Evolutionary conservation across 2,888 invertebrate species (phyloP), one percentile per base, ranked within the genome.

Genomic region (Meghimatium bilineatum): DNA sequence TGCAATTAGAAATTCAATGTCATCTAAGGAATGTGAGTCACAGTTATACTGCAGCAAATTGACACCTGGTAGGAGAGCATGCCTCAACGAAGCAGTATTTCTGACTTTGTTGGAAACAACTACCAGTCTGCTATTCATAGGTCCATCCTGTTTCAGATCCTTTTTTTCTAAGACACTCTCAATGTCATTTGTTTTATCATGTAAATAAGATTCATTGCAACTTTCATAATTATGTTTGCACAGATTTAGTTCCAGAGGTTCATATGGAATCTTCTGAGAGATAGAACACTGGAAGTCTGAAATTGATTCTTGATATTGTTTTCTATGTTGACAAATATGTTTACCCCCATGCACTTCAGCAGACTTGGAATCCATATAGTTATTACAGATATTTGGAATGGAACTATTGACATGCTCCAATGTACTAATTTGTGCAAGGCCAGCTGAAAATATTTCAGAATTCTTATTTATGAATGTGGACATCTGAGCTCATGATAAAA

Each of bases 81-180:
- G 88, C 63, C 91, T 86, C 32, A 94, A 88, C 5, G 91, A 89
- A 0, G 90, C 85, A 17, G 90, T 90, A 86, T 93, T 92, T 56
- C 93, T 89, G 23, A 93, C 92, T 87, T 93, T 92, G 79, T 91
- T 93, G 23, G 94, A 94, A 26, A 93, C 91, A n/a, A 94, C 85
- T 56, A 94, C 88, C 29, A 94, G 90, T 32, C 94, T 88, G 44
- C 36, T 74, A 34, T 32, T 63, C 34, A 63, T 36, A 63, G 14
- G 23, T 34, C 74, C 63, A 56, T 63, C 74, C 38, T 60, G 17
- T 32, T 72, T 74, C 17, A 32, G 20, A 20, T 12, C 1, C 23
- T 56, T 56, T 52, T 44, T 23, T 38, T 34, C 44, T 38, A 38
- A 72, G 26, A n/a, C 34, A 34, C 1, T 32, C 26, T 49, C 63